Conservation (phyloP, 1,140 invertebrate genomes). For the Ceratoteleas bidentatus region DNA sequence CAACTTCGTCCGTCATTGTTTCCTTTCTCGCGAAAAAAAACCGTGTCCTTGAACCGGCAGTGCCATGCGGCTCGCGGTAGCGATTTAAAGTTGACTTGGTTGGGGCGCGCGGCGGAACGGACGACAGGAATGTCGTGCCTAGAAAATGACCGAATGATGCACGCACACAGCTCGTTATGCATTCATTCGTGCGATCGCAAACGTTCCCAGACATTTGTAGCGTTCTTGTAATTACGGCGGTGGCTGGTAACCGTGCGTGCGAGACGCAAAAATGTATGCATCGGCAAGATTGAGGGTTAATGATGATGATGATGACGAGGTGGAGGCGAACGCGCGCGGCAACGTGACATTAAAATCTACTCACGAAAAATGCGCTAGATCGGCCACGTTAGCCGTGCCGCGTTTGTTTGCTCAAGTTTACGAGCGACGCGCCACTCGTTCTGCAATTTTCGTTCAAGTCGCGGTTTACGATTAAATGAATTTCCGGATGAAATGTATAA, state of each 20-base stretch:
- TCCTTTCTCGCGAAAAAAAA: too few relatives aligned
- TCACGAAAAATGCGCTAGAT: slow-evolving; percentile 40
- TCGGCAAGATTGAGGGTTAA: slow-evolving; percentile 38
- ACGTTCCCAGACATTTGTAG: slow-evolving; percentile 47
- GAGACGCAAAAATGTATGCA: slow-evolving; percentile 41
- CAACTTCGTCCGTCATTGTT: too few relatives aligned
- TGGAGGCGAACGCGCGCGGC: slow-evolving; percentile 17
- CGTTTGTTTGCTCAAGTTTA: slow-evolving; percentile 32
- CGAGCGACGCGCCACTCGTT: background rate
- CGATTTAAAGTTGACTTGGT: slow-evolving; percentile 16
- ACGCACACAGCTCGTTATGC: slow-evolving; percentile 56
- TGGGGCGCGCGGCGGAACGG: slow-evolving; percentile 5
- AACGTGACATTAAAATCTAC: slow-evolving; percentile 47
- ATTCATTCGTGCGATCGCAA: slow-evolving; percentile 49
- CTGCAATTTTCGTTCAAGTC: too few relatives aligned
- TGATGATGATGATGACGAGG: slow-evolving; percentile 24
- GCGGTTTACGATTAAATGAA: too few relatives aligned
- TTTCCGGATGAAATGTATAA: too few relatives aligned
- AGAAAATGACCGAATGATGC: slow-evolving; percentile 49
- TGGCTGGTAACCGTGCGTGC: slow-evolving; percentile 33
- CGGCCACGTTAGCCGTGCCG: slow-evolving; percentile 12
- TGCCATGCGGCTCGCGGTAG: background rate
- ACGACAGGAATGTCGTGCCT: slow-evolving; percentile 16
- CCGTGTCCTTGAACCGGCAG: too few relatives aligned
- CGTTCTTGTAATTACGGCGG: slow-evolving; percentile 47